Evolutionary conservation across 2,797 vertebrate species (phyloP), one percentile per base, ranked within the genome.

Genomic region (Babyrousa celebensis): DNA sequence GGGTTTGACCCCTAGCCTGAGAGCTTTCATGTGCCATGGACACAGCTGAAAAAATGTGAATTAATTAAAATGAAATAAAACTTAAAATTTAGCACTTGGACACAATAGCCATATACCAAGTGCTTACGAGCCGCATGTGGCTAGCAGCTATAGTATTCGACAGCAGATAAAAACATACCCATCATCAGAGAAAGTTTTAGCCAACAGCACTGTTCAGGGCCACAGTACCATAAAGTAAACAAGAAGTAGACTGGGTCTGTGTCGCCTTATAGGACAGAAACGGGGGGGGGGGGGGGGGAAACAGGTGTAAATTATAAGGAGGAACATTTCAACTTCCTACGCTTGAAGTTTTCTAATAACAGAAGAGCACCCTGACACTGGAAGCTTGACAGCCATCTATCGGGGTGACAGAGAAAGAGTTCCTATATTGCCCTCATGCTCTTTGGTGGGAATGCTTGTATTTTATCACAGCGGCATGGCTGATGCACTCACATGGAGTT

Each of bases 1-100:
- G 43, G 43, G 43, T 48, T 10, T 48, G 43, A 48, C 6, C 43
- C 43, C 43, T 48, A 5, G 43, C 43, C 43, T 48, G 43, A 48
- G 43, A 48, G 43, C 43, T 48, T 48, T 48, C 43, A 48, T 48
- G 9, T 48, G 43, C 43, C 43, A 48, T 10, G 43, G 43, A 48
- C 9, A 10, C 43, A 48, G 43, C 43, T 48, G 43, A 48, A 48
- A 48, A 48, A 48, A 48, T 7, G 9, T 48, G 43, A 88, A 63
- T 91, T 40, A 85, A 87, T n/a, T n/a, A 63, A 85, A 90, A 85
- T 56, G 27, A 85, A 92, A 71, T 75, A 52, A 86, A 86, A 95
- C 65, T 70, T 63, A 85, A 91, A 95, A 63, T 80, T 36, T 29
- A 90, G 25, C 58, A 75, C 23, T 86, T 29, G 10, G 77, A 83